Conservation (phyloP, 2,797 vertebrate genomes). For the Anniella stebbinsi region DNA sequence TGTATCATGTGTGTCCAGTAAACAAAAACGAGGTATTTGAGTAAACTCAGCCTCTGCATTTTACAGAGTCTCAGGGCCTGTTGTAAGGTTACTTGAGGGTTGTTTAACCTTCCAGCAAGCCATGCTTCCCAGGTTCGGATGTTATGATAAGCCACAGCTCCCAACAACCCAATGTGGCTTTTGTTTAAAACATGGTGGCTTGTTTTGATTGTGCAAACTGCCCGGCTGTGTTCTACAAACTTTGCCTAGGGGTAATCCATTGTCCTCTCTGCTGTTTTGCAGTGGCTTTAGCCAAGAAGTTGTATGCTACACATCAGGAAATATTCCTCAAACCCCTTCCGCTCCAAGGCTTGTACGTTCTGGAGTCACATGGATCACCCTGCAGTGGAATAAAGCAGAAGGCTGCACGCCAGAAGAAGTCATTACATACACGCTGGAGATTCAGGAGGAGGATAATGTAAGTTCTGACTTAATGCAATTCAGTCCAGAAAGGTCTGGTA, state of each 20-base stretch:
- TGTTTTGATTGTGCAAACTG: too few relatives aligned
- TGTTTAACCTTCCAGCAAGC: too few relatives aligned
- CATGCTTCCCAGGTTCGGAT: too few relatives aligned
- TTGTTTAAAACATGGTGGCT: too few relatives aligned
- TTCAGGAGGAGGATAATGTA: constrained; percentile 94
- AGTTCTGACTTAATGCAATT: constrained; percentile 42
- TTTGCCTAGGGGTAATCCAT: not conserved
- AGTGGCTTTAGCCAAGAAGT: constrained; percentile 96
- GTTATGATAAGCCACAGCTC: too few relatives aligned
- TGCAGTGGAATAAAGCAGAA: constrained; percentile 95
- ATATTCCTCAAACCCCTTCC: constrained; percentile 90
- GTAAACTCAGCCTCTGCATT: not conserved
- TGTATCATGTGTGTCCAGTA: not conserved
- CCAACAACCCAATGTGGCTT: too few relatives aligned
- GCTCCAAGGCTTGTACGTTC: constrained; percentile 92
- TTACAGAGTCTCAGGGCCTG: too few relatives aligned
- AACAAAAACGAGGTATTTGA: not conserved
- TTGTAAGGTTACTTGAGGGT: too few relatives aligned
- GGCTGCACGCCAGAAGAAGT: constrained; percentile 90
- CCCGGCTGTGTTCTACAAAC: not conserved
- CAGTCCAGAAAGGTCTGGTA: not conserved
- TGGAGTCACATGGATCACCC: constrained; percentile 91
- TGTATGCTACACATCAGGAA: constrained; percentile 94
- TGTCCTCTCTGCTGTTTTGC: constrained; percentile 14
- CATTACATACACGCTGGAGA: constrained; percentile 95